Conservation (phyloP, 2,797 vertebrate species). For the Phoxinus dragarum region DNA sequence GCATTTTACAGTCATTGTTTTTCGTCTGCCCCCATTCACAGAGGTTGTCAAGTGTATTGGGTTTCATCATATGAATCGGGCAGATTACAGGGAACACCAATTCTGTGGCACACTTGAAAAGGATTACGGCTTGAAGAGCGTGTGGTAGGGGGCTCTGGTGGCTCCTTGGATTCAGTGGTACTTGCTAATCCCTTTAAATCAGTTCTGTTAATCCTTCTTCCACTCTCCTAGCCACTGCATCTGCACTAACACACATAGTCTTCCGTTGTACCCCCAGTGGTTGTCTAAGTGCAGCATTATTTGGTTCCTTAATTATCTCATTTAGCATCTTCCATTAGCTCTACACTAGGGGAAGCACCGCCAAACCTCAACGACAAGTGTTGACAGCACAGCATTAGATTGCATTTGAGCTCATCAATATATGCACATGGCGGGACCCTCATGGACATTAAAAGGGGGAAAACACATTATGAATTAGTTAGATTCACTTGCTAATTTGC, state of each 20-base stretch:
- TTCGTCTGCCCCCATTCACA: constrained; percentile 54
- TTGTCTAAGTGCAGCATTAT: constrained; percentile 63
- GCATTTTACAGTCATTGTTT: constrained; percentile 61
- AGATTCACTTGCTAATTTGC: constrained; percentile 38
- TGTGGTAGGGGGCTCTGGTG: constrained; percentile 66
- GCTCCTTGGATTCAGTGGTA: constrained; percentile 70
- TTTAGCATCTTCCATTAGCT: constrained; percentile 63
- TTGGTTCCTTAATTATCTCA: constrained; percentile 59
- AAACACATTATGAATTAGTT: constrained; percentile 50
- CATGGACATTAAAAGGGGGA: constrained; percentile 49
- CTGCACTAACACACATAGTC: constrained; percentile 27
- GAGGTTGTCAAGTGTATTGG: constrained; percentile 62
- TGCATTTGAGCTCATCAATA: constrained; percentile 53
- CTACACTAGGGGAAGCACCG: constrained; percentile 51
- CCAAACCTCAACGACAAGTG: constrained; percentile 59
- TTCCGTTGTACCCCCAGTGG: constrained; percentile 49
- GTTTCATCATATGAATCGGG: constrained; percentile 65
- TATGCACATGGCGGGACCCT: constrained; percentile 40
- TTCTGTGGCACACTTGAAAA: constrained; percentile 72
- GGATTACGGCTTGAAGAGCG: constrained; percentile 67
- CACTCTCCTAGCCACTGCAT: constrained; percentile 63
- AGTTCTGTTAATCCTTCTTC: constrained; percentile 75
- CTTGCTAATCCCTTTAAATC: constrained; percentile 78
- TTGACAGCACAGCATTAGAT: constrained; percentile 54
- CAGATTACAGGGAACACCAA: constrained; percentile 70